Conservation (phyloP, 2,888 invertebrate species). For the Dicyrtomina minuta region DNA sequence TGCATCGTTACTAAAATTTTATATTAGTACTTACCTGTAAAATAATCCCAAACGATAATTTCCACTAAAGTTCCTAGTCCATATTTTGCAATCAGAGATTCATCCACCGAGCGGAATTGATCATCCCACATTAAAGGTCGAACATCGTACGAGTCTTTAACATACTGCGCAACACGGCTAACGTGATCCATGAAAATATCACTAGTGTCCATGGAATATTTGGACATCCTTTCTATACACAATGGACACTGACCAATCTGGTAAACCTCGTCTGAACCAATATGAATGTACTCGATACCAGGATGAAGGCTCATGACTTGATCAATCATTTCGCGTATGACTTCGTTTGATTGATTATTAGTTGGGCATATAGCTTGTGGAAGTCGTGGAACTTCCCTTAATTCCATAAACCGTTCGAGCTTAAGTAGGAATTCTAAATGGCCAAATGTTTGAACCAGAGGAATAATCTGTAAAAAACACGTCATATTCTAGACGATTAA, state of each 20-base stretch:
- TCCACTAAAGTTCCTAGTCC: conserved; percentile 62
- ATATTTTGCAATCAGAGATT: conserved; percentile 59
- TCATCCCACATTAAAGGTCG: conserved; percentile 68
- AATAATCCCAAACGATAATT: conserved; percentile 73
- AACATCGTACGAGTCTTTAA: conserved; percentile 56
- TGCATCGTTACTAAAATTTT: too few species aligned
- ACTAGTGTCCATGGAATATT: conserved; percentile 59
- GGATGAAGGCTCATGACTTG: conserved; percentile 68
- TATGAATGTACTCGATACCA: conserved; percentile 64
- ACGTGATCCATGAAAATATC: conserved; percentile 68
- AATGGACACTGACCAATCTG: conserved; percentile 66
- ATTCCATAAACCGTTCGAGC: conserved; percentile 65
- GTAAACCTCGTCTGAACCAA: conserved; percentile 82
- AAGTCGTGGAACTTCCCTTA: conserved; percentile 66
- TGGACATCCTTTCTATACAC: conserved; percentile 60
- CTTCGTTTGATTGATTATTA: conserved; percentile 60
- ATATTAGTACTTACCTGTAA: conserved; percentile 57
- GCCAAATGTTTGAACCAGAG: conserved; percentile 82
- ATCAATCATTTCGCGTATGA: conserved; percentile 69
- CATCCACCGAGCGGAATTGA: conserved; percentile 66
- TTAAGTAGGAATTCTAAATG: conserved; percentile 81
- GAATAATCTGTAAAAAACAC: conserved; percentile 62
- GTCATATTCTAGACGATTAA: not conserved
- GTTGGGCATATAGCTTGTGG: conserved; percentile 71
- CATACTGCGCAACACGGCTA: conserved; percentile 59